These are phyloP conservation scores for Xylota sylvarum DNA, from an alignment of 2,888 invertebrate species.

Conservation along the genomic window DNA sequence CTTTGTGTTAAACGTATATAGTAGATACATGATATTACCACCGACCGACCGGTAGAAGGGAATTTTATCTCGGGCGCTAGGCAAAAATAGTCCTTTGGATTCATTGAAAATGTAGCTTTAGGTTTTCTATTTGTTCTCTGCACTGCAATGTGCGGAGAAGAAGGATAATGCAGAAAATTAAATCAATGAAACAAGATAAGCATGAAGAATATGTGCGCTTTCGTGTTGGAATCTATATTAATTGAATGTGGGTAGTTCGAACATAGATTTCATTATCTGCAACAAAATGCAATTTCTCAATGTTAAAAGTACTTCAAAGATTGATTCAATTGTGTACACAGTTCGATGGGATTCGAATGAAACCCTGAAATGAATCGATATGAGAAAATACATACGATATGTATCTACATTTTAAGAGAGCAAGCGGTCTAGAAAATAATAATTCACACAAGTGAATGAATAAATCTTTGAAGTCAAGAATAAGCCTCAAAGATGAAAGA, in stretches of 20 bases:
- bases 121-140: background rate
- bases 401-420: no score
- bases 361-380: background rate
- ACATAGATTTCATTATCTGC: slow-evolving; percentile 29
- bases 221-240: slow-evolving; percentile 31
- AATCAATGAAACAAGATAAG: slow-evolving; percentile 57
- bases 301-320: background rate
- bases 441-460: no score
- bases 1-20: slow-evolving; percentile 22
- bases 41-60: background rate
- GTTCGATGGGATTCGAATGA: background rate
- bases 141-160: slow-evolving; percentile 1
- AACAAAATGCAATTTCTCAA: background rate
- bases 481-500: no score
- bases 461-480: no score
- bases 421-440: no score
- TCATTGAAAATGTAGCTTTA: slow-evolving; percentile 27
- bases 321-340: background rate
- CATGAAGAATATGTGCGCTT: slow-evolving; percentile 32
- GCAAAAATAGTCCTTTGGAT: slow-evolving; percentile 14
- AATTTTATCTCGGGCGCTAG: slow-evolving; percentile 35
- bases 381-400: background rate
- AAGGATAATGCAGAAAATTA: slow-evolving; percentile 62
- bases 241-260: slow-evolving; percentile 48
- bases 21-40: slow-evolving; percentile 37